Conservation (phyloP, 2,113 vertebrate genomes). For the Tonatia bakeri region DNA sequence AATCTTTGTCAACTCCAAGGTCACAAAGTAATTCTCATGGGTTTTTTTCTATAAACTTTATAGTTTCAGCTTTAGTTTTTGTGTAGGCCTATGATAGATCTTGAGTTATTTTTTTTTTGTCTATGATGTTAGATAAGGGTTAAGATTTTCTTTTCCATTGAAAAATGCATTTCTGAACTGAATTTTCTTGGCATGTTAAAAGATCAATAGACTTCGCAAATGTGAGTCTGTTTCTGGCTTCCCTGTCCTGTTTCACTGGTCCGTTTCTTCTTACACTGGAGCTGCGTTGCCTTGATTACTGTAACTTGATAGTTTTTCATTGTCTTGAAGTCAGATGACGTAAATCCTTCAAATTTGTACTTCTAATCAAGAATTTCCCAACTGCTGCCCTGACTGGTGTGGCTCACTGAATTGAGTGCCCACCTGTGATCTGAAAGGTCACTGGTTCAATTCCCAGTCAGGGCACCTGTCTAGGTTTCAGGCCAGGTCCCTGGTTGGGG, state of each 20-base stretch:
- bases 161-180: background rate
- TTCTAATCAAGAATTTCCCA: background rate
- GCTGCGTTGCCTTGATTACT: background rate
- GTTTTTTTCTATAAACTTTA: background rate
- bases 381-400: too few relatives aligned
- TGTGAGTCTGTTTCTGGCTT: conserved; percentile 1
- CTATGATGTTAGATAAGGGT: background rate
- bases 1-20: background rate
- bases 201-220: background rate
- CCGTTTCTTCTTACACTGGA: background rate
- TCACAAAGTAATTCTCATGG: background rate
- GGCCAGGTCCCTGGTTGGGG: too few relatives aligned
- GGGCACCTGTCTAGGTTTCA: too few relatives aligned
- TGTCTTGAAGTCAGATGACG: background rate
- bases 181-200: background rate
- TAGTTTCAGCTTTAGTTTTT: background rate
- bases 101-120: background rate
- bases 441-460: too few relatives aligned
- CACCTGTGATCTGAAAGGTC: too few relatives aligned
- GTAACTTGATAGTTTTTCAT: background rate
- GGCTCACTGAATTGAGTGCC: too few relatives aligned
- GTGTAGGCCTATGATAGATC: background rate
- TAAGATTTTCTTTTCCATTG: background rate
- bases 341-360: background rate
- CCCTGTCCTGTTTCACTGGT: background rate